phyloP scores from a whole-genome alignment of 2,113 vertebrate genomes.

The Poeciliopsis prolifica region DNA sequence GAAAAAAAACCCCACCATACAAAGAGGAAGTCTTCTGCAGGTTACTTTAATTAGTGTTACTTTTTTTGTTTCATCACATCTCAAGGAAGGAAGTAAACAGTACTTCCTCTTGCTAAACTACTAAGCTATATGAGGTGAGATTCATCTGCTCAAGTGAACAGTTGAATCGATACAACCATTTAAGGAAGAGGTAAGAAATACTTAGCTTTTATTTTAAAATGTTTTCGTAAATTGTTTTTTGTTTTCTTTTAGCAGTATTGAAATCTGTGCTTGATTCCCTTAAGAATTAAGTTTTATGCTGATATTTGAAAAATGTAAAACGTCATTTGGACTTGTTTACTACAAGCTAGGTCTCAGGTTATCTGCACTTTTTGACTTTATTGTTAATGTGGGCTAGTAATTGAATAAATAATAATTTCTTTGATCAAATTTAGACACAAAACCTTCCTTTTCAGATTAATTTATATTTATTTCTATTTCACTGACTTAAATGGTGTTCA shows the following conservation, averaged over 20 bases:
- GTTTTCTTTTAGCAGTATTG: not conserved
- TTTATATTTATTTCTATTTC: not conserved
- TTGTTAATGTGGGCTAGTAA: not conserved
- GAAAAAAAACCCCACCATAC: not conserved
- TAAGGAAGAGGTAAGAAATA: constrained; percentile 47
- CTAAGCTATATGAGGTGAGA: constrained; percentile 35
- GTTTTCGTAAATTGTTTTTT: too few species aligned
- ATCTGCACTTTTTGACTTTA: not conserved
- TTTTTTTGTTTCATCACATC: constrained; percentile 47
- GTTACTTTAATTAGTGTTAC: constrained; percentile 35
- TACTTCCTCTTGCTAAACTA: constrained; percentile 3
- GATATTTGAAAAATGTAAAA: not conserved
- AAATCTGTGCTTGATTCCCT: not conserved
- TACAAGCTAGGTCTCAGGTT: not conserved
- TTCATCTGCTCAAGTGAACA: not conserved
- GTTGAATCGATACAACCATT: not conserved
- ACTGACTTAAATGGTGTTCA: not conserved
- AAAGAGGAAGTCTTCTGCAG: constrained; percentile 38
- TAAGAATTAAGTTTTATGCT: not conserved
- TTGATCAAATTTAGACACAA: not conserved
- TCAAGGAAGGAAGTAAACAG: not conserved
- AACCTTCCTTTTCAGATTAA: not conserved
- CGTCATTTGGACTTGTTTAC: not conserved
- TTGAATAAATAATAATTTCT: not conserved
- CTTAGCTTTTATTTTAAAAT: not conserved